phyloP scores from a whole-genome alignment of 2,888 invertebrate genomes.

The Latrodectus elegans region DNA sequence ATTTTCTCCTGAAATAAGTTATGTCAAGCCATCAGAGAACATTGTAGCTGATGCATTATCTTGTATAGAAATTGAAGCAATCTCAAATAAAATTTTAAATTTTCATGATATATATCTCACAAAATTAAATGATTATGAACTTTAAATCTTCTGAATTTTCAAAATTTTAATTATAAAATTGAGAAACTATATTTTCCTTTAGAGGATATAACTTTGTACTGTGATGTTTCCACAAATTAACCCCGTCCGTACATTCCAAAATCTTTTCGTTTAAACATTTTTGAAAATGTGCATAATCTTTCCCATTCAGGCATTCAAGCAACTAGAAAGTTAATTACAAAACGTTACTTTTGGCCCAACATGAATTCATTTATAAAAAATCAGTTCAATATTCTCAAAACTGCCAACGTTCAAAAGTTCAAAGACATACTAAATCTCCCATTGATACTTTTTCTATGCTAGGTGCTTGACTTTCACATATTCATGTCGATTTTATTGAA shows the following conservation, averaged over 20 bases:
- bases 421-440: slow-evolving; percentile 11
- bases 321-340: no score
- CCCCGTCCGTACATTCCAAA: neutral
- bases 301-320: no score
- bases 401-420: slow-evolving; percentile 8
- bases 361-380: no score
- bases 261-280: neutral
- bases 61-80: neutral
- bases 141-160: neutral
- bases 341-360: no score
- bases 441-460: slow-evolving; percentile 13
- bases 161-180: neutral
- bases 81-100: neutral
- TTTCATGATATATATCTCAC: neutral
- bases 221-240: slow-evolving; percentile 3
- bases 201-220: neutral
- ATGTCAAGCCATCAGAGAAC: neutral
- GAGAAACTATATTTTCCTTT: neutral
- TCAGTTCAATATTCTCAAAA: neutral
- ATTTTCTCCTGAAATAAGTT: neutral
- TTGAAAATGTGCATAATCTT: neutral
- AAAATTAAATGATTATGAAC: neutral
- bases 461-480: slow-evolving; percentile 12
- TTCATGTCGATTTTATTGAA: slow-evolving; percentile 11
- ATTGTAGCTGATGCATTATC: neutral